Evolutionary conservation across 2,888 invertebrate species (phyloP).

Genomic region (Lepidochitona cinerea): DNA sequence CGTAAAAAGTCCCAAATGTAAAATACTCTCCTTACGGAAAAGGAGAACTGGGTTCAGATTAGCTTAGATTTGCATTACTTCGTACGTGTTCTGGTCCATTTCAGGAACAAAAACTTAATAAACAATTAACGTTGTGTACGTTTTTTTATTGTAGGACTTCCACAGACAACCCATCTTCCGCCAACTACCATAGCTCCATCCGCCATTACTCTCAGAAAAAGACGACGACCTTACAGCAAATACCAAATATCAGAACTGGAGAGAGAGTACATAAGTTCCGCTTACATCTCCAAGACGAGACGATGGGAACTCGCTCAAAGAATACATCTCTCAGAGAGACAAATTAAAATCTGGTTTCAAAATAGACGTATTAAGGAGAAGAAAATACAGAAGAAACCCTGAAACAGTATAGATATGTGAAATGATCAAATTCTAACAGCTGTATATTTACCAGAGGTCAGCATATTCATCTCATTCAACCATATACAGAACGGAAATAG

Average conservation of each 20-base stretch:
- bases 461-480: no score
- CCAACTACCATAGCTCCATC: conserved; percentile 62
- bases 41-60: no score
- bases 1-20: no score
- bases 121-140: no score
- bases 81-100: no score
- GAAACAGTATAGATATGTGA: no score
- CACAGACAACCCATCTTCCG: conserved; percentile 58
- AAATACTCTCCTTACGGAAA: no score
- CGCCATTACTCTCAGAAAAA: conserved; percentile 77
- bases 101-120: no score
- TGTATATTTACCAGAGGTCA: no score
- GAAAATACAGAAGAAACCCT: conserved; percentile 54
- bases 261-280: conserved; percentile 97
- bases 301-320: conserved; percentile 97
- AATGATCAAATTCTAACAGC: no score
- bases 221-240: conserved; percentile 98
- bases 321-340: conserved; percentile 78
- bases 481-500: no score
- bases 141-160: conserved; percentile 55
- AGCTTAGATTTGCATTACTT: no score
- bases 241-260: conserved; percentile 97
- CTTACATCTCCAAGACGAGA: conserved; percentile 98
- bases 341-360: conserved; percentile 71
- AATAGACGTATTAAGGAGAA: conserved; percentile 69